Percentiles rank a stretch among this genome's conserved stretches.
Evolutionary conservation across 2,888 invertebrate species (phyloP).

Genomic region (Dryadula phaetusa): DNA sequence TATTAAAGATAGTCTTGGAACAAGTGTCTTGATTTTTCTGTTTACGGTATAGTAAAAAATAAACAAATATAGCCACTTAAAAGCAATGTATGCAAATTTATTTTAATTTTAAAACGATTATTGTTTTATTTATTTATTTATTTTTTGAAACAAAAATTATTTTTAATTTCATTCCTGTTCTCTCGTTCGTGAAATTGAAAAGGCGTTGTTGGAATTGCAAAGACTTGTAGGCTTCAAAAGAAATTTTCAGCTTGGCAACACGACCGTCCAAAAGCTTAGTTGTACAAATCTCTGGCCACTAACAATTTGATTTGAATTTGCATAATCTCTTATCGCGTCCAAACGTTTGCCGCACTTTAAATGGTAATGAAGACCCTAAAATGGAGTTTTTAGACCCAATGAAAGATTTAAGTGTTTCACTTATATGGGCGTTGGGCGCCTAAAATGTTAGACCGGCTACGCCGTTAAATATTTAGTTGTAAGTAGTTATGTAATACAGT

Average conservation of each 20-base stretch:
- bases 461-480: conserved; percentile 3
- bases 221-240: conserved; percentile 26
- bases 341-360: conserved; percentile 70
- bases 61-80: no score
- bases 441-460: conserved; percentile 4
- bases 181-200: not conserved
- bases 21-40: no score
- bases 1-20: no score
- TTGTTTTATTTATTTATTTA: no score
- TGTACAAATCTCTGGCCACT: conserved; percentile 63
- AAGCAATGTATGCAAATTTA: no score
- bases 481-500: no score
- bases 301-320: conserved; percentile 71
- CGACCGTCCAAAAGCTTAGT: conserved; percentile 51
- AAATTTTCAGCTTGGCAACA: conserved; percentile 28
- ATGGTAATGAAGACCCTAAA: conserved; percentile 68
- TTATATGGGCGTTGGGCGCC: conserved; percentile 11
- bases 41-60: no score
- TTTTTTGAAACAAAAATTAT: not conserved
- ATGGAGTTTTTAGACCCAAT: conserved; percentile 45
- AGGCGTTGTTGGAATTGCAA: not conserved
- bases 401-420: conserved; percentile 40
- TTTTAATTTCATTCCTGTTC: not conserved
- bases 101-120: no score
- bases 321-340: conserved; percentile 73